Conservation (phyloP, 2,888 invertebrate species). For the Cryptus viduatorius region DNA sequence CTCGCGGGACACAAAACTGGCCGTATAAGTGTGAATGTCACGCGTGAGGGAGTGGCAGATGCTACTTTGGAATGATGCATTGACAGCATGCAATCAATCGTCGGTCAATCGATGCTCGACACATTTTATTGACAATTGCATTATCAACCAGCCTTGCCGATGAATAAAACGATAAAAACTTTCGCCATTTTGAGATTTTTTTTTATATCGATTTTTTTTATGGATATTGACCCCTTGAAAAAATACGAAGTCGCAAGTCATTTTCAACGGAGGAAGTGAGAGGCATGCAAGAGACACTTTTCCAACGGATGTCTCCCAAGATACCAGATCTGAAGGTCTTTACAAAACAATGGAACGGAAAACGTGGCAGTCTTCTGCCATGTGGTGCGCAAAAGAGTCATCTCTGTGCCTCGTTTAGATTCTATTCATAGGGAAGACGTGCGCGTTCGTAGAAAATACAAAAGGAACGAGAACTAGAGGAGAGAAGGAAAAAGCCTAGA, state of each 20-base stretch:
- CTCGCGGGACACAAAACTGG: slow-evolving; percentile 24
- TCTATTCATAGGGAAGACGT: slow-evolving; percentile 44
- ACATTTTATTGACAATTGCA: slow-evolving; percentile 2
- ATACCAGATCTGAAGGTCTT: not conserved
- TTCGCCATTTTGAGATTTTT: too few species aligned
- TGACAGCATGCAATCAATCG: slow-evolving; percentile 21
- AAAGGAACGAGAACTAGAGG: slow-evolving; percentile 22
- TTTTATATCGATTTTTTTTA: too few species aligned
- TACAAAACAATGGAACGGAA: slow-evolving; percentile 24
- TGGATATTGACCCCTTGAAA: too few species aligned
- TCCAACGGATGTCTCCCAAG: slow-evolving; percentile 5
- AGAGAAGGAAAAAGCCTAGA: slow-evolving; percentile 34
- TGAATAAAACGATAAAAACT: too few species aligned
- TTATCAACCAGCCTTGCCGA: not conserved
- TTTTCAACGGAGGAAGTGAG: not conserved
- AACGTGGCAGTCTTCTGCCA: slow-evolving; percentile 19
- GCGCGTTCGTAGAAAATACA: slow-evolving; percentile 51
- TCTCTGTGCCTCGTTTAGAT: slow-evolving; percentile 28
- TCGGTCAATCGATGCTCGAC: not conserved
- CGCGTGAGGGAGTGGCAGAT: slow-evolving; percentile 6
- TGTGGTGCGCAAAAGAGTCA: slow-evolving; percentile 30
- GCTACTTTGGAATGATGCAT: slow-evolving; percentile 6
- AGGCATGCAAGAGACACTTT: not conserved
- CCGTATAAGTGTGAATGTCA: slow-evolving; percentile 29
- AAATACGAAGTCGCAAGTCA: not conserved